Evolutionary conservation across 2,888 invertebrate species (phyloP).

Genomic region (Sphaerophoria rueppellii): DNA sequence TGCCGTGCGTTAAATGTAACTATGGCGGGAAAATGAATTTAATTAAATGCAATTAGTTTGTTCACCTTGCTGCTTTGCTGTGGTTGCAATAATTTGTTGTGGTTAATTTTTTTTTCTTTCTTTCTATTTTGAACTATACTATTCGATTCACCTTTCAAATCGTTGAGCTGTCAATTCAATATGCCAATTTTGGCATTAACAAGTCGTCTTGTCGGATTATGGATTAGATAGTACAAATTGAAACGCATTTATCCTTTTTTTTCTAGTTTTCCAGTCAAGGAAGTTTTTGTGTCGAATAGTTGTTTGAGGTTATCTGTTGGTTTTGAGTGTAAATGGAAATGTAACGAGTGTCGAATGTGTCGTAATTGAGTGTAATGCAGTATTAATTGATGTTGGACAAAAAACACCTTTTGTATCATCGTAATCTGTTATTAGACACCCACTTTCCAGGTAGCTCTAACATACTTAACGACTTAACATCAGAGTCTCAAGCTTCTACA

Average conservation of each 20-base stretch:
- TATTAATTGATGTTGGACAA: background rate
- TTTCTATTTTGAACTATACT: background rate
- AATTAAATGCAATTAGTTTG: conserved; percentile 67
- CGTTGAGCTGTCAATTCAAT: conserved; percentile 48
- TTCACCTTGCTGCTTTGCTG: conserved; percentile 43
- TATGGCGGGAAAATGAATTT: conserved; percentile 22
- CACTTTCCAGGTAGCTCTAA: too few relatives aligned
- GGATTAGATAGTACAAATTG: conserved; percentile 30
- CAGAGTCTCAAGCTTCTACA: too few relatives aligned
- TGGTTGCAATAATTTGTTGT: background rate
- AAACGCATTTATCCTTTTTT: conserved; percentile 13
- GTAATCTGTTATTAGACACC: too few relatives aligned
- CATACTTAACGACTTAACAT: too few relatives aligned
- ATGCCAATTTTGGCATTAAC: conserved; percentile 54
- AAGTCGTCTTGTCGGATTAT: conserved; percentile 57
- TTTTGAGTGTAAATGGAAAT: conserved; percentile 11
- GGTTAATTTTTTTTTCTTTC: conserved; percentile 29
- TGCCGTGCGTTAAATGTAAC: conserved; percentile 4
- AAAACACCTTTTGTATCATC: background rate
- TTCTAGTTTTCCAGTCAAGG: conserved; percentile 4
- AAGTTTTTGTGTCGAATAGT: background rate
- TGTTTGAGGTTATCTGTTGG: background rate
- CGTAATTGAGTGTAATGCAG: background rate
- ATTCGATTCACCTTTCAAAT: conserved; percentile 28
- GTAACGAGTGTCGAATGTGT: background rate